Base-by-base conservation (phyloP, 2,113 vertebrate species). In the Neogobius melanostomus region DNA sequence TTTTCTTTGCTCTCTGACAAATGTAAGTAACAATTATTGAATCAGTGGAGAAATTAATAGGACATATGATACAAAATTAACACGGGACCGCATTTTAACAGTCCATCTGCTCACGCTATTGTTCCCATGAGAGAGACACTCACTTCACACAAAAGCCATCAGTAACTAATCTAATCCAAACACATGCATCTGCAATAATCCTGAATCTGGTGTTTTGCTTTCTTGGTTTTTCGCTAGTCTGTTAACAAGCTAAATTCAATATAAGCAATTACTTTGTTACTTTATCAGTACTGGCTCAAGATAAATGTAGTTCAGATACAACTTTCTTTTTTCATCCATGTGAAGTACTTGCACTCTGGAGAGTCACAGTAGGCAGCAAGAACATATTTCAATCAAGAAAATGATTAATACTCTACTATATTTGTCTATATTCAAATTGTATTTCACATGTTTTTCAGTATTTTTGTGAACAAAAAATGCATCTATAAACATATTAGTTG, bases 41-140 rank as follows among this genome's bases (percentile, higher is more conserved):
- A 81, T 75, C 68, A 61, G 46, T 3, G 54, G 45, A 76, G 9
- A 83, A 81, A 82, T 68, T 68, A 83, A 82, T 81, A 69, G 74
- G 74, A 81, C 79, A 85, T 81, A 85, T 88, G 84, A 77, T 75
- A 68, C 59, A 44, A 76, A 77, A 85, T 80, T 63, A 79, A 82
- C 51, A 83, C 64, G 49, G 80, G 64, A 80, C 76, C 66, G 47
- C 71, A 74, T 80, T 68, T 81, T 69, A 78, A 77, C 69, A 74
- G 76, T 76, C 74, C 84, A 81, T 86, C 87, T 88, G 83, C 74
- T 80, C 75, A 9, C 49, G 69, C 76, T 75, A 81, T 85, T 85
- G 75, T 83, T 78, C 77, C 74, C 69, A 66, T 71, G 69, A 79
- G 68, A 76, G 62, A 80, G 78, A 76, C 70, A 85, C 85, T 74